phyloP scores from a whole-genome alignment of 2,888 invertebrate species.

The Macroteleia sp. region DNA sequence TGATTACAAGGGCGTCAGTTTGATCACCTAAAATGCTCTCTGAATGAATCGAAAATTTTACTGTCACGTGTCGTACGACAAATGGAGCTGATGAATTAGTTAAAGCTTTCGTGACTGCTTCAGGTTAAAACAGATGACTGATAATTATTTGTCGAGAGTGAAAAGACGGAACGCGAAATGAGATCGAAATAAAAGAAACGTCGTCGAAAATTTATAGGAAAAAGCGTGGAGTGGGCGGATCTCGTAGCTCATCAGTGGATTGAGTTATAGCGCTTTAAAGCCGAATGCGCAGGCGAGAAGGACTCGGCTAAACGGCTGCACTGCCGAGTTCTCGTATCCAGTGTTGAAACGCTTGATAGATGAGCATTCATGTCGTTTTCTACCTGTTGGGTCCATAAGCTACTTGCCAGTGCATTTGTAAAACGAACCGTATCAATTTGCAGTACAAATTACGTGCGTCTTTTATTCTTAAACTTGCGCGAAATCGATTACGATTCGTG shows the following conservation, averaged over 20 bases:
- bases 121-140: not conserved
- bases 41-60: not conserved
- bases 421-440: constrained; percentile 53
- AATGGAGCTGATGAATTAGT: constrained; percentile 14
- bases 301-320: constrained; percentile 48
- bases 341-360: constrained; percentile 75
- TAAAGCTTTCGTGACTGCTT: not conserved
- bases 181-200: constrained; percentile 43
- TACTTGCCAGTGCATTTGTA: constrained; percentile 48
- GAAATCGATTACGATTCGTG: constrained; percentile 38
- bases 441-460: constrained; percentile 44
- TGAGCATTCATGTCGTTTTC: constrained; percentile 68
- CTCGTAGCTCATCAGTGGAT: constrained; percentile 78
- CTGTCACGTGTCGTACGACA: constrained; percentile 17
- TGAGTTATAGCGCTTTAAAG: constrained; percentile 79
- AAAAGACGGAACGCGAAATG: constrained; percentile 14
- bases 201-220: constrained; percentile 71
- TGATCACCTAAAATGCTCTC: constrained; percentile 39
- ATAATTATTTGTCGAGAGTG: constrained; percentile 30
- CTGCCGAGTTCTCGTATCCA: constrained; percentile 36
- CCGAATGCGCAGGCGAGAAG: constrained; percentile 69
- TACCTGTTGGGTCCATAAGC: constrained; percentile 59
- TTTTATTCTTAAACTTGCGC: constrained; percentile 28
- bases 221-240: constrained; percentile 78
- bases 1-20: constrained; percentile 64